These are phyloP conservation scores for Zophobas morio DNA, from an alignment of 1,140 invertebrate species.

Conservation along the genomic window DNA sequence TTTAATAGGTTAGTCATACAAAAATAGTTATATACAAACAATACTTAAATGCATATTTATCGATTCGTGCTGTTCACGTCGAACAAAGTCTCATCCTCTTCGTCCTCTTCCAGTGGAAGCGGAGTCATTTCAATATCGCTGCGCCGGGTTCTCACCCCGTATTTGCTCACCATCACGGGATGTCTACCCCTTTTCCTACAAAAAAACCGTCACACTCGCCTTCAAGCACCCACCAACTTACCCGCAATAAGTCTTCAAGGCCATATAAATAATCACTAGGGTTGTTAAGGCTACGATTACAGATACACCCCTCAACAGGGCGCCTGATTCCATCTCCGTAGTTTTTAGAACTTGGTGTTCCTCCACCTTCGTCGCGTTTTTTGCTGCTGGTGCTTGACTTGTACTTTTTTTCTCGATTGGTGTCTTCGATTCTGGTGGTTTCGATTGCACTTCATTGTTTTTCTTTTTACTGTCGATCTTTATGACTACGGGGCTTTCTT, in stretches of 20 bases:
- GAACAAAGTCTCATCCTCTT: constrained; percentile 43
- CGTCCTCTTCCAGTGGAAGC: constrained; percentile 36
- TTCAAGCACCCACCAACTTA: neutral
- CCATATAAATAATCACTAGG: constrained; percentile 23
- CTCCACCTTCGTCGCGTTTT: neutral
- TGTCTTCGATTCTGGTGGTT: too few relatives aligned
- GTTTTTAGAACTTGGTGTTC: constrained; percentile 11
- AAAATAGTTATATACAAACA: constrained; percentile 4
- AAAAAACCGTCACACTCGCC: neutral
- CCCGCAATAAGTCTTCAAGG: constrained; percentile 37
- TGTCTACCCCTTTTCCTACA: constrained; percentile 6
- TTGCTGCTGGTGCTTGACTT: neutral
- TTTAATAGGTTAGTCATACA: constrained; percentile 13
- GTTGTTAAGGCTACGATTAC: constrained; percentile 16
- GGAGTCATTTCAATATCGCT: constrained; percentile 41
- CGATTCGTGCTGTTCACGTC: constrained; percentile 28
- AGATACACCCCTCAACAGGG: constrained; percentile 20
- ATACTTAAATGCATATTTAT: constrained; percentile 12
- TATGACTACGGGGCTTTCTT: neutral
- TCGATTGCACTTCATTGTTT: too few relatives aligned
- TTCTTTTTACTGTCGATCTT: neutral
- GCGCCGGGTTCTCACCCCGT: constrained; percentile 19
- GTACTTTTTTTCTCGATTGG: neutral
- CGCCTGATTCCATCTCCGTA: constrained; percentile 35
- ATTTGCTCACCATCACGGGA: constrained; percentile 23